Base-by-base conservation (phyloP, 2,888 invertebrate genomes). In the Monochamus alternatus region DNA sequence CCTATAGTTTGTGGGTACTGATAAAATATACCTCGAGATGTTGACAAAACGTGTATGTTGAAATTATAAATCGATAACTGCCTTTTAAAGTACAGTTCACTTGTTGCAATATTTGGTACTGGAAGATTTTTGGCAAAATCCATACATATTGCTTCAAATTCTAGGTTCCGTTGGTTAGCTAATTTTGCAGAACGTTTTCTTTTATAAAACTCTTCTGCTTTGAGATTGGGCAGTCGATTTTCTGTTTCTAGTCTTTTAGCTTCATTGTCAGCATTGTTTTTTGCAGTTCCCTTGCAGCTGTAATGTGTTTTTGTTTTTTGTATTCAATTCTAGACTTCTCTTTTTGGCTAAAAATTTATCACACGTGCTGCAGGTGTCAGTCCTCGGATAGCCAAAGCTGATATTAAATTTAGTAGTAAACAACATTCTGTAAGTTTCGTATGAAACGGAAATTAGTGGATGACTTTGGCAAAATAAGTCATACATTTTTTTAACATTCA, bases 121-220 rank as follows among this genome's bases (percentile, higher is more conserved):
- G 58, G 71, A 55, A 75, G 55, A 55, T 55, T 55, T 55, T 55
- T 55, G 12, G 14, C n/a, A 55, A 55, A 55, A 22, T 55, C 55
- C n/a, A 55, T 10, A n/a, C 55, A 55, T n/a, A 74, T 62, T 14
- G 69, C 74, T 69, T 70, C 74, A 63, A 68, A 38, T 63, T 8
- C 51, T 63, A 63, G 14, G 47, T 68, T 22, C 52, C 62, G 70
- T 74, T 22, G 63, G 14, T 51, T 22, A 58, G 1, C 44, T 75
- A 71, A 64, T 58, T 75, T 75, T 59, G 71, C 75, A 65, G 43
- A 47, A 10, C 65, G 63, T 66, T 69, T 74, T 69, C 69, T 74
- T 44, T 44, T 55, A 71, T 75, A 75, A 71, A 75, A 75, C 5
- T 47, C 60, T 65, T 52, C 75, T 55, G 71, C 71, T 55, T 64